Evolutionary conservation across 1,140 invertebrate species (phyloP).

Genomic region (Psix sp.): DNA sequence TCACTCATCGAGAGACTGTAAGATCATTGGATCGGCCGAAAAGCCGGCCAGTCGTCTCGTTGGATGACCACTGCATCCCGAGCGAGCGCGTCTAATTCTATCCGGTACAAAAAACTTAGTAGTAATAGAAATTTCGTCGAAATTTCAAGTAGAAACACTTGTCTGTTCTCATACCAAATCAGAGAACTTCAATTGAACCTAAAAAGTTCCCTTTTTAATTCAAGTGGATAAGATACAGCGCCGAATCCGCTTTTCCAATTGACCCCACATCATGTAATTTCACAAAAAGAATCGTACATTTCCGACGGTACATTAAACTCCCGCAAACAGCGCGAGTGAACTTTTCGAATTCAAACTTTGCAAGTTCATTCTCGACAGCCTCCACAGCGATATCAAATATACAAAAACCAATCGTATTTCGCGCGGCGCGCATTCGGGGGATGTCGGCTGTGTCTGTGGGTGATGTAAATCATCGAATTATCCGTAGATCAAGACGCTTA

Average conservation of each 20-base stretch:
- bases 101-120: constrained; percentile 28
- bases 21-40: constrained; percentile 25
- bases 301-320: too few species aligned
- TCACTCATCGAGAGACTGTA: constrained; percentile 24
- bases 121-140: constrained; percentile 40
- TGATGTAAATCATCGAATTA: constrained; percentile 49
- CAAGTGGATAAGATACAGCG: too few species aligned
- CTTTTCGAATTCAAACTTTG: too few species aligned
- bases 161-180: constrained; percentile 39
- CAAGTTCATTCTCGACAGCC: too few species aligned
- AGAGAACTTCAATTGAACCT: too few species aligned
- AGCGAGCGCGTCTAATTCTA: constrained; percentile 52
- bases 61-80: constrained; percentile 35
- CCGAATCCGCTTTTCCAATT: too few species aligned
- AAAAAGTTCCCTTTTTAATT: too few species aligned
- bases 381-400: too few species aligned
- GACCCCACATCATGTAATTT: too few species aligned
- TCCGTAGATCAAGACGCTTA: constrained; percentile 46
- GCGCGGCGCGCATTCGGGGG: constrained; percentile 2
- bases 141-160: constrained; percentile 12
- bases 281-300: too few species aligned
- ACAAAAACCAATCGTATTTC: constrained; percentile 16
- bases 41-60: constrained; percentile 24
- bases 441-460: constrained; percentile 1
- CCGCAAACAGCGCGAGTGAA: too few species aligned